Conservation (phyloP, 2,888 invertebrate species). For the Campoplex nolae region DNA sequence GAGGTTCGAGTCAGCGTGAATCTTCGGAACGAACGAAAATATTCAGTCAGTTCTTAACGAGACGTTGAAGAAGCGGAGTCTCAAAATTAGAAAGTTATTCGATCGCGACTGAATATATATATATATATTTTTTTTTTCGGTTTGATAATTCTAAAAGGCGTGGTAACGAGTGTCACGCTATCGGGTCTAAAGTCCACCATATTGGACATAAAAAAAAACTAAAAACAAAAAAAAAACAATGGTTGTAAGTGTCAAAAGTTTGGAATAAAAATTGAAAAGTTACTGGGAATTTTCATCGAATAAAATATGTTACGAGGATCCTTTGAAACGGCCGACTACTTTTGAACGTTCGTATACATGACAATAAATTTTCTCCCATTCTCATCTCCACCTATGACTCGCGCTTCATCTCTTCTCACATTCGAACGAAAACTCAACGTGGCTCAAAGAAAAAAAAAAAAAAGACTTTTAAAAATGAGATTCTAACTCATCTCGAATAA, state of each 20-base stretch:
- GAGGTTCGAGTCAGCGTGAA: neutral
- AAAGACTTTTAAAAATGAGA: neutral
- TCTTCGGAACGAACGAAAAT: neutral
- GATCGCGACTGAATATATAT: too few species aligned
- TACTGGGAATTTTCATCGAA: neutral
- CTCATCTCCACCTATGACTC: constrained; percentile 23
- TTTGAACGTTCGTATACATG: neutral
- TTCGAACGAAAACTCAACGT: constrained; percentile 20
- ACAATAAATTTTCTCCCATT: constrained; percentile 10
- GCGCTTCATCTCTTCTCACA: constrained; percentile 10
- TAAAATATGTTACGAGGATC: neutral
- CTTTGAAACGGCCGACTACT: neutral
- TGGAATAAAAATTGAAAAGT: neutral
- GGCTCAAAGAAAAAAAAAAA: neutral
- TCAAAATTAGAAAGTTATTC: neutral
- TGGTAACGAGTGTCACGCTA: neutral
- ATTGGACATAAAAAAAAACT: neutral
- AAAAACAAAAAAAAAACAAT: neutral
- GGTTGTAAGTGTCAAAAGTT: neutral
- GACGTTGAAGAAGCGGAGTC: neutral
- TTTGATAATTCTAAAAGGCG: neutral
- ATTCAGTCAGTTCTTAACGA: neutral
- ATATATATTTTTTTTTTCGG: too few species aligned
- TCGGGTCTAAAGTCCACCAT: neutral
- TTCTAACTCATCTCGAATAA: constrained; percentile 43